These are phyloP conservation scores for Stegodyphus mimosarum DNA, from an alignment of 1,140 invertebrate species.

Conservation along the genomic window DNA sequence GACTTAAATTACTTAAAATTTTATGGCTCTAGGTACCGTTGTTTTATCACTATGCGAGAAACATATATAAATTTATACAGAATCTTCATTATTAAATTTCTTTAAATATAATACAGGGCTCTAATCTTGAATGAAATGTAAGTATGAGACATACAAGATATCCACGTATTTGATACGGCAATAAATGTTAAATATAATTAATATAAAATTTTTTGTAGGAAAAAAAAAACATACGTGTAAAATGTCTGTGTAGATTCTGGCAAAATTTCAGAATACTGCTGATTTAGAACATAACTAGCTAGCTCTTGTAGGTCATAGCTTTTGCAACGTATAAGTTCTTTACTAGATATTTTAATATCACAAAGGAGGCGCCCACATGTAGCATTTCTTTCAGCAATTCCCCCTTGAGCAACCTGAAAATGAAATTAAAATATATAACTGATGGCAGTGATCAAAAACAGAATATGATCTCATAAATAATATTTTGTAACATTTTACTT, in stretches of 20 bases:
- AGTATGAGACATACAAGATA: too few species aligned
- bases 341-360: slow-evolving; percentile 92
- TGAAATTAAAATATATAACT: slow-evolving; percentile 64
- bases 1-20: too few species aligned
- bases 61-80: too few species aligned
- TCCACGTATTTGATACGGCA: too few species aligned
- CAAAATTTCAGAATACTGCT: slow-evolving; percentile 64
- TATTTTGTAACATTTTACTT: slow-evolving; percentile 17
- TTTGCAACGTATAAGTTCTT: slow-evolving; percentile 89
- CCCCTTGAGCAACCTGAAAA: slow-evolving; percentile 63
- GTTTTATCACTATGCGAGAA: too few species aligned
- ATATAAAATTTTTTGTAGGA: too few species aligned
- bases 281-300: slow-evolving; percentile 74
- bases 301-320: slow-evolving; percentile 92
- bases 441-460: background rate
- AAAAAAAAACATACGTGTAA: slow-evolving; percentile 22
- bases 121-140: too few species aligned
- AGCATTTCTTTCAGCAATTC: slow-evolving; percentile 71
- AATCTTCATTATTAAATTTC: too few species aligned
- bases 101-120: too few species aligned
- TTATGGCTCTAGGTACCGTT: too few species aligned
- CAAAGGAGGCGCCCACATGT: slow-evolving; percentile 88
- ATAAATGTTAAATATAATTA: too few species aligned
- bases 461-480: background rate
- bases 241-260: slow-evolving; percentile 19